A percentile compares a stretch with the other conserved stretches of the same genome.
These are phyloP conservation scores for Lophotis ruficrista DNA, from an alignment of 2,113 vertebrate genomes.

Conservation along the genomic window DNA sequence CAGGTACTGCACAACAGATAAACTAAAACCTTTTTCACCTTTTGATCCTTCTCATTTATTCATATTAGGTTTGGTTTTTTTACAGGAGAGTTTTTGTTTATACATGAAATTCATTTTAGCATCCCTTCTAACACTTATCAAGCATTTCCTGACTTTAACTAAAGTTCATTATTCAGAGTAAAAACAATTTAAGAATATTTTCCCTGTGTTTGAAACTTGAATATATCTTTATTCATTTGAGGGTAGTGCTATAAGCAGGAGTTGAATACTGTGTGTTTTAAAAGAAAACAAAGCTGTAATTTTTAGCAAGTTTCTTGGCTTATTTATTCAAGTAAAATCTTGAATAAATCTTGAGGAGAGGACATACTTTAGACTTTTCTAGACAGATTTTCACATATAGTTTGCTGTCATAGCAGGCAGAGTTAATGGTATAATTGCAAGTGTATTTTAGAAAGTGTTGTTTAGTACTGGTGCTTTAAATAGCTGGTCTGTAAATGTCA, in stretches of 20 bases:
- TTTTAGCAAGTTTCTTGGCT: not conserved
- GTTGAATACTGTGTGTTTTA: not conserved
- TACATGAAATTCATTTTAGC: not conserved
- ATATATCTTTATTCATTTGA: not conserved
- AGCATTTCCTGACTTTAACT: slow-evolving; percentile 62
- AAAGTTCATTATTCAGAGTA: not conserved
- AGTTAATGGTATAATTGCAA: slow-evolving; percentile 45
- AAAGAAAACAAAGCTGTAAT: not conserved
- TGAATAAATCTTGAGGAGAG: not conserved
- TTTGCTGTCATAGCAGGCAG: slow-evolving; percentile 2
- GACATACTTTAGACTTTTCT: not conserved
- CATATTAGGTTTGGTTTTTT: not conserved
- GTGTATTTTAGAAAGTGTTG: not conserved
- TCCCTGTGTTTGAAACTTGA: not conserved
- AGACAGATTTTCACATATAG: not conserved
- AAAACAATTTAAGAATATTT: not conserved
- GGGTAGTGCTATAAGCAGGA: not conserved
- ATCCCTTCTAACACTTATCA: not conserved
- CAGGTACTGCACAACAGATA: slow-evolving; percentile 75
- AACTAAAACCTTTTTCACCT: not conserved
- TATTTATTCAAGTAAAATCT: not conserved
- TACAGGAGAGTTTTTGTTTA: not conserved
- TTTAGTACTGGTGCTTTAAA: not conserved
- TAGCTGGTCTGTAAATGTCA: not conserved
- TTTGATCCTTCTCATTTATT: not conserved